A percentile compares a stretch with the other conserved stretches of the same genome.
Evolutionary conservation across 2,113 vertebrate genomes (phyloP).

Genomic region (Uria aalge): DNA sequence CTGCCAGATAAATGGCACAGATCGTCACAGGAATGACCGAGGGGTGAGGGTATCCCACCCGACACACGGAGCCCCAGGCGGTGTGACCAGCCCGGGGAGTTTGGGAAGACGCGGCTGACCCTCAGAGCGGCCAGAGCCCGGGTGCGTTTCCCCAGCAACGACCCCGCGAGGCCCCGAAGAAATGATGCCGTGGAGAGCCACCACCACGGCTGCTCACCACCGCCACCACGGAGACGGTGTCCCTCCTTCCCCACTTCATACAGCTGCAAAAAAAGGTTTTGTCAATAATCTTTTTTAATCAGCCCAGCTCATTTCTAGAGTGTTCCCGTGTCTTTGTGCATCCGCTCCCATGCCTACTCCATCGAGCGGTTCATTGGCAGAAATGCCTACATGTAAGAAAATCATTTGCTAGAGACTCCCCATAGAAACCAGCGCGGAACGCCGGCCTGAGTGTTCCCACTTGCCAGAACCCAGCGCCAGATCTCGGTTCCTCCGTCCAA

Average conservation of each 20-base stretch:
- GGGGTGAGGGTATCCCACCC: background rate
- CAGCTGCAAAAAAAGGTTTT: background rate
- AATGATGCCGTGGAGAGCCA: background rate
- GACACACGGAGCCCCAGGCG: no score
- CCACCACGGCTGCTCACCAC: accelerated
- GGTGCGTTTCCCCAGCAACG: accelerated
- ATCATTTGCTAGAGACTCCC: no score
- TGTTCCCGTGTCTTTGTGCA: accelerated
- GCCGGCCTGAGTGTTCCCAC: accelerated
- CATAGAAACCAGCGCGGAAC: accelerated
- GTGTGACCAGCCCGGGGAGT: no score
- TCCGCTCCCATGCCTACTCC: accelerated
- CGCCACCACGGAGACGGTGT: accelerated
- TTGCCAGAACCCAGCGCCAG: accelerated
- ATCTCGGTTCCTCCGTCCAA: accelerated
- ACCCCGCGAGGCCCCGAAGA: background rate
- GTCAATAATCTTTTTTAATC: background rate
- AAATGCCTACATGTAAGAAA: accelerated
- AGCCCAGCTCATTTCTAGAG: no score
- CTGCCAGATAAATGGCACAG: background rate
- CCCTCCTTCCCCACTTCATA: accelerated
- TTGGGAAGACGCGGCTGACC: accelerated
- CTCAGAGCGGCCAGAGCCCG: accelerated
- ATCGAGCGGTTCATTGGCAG: background rate
- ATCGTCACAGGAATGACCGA: background rate